Evolutionary conservation across 2,113 vertebrate species (phyloP).

Genomic region (Lophochroa leadbeateri): DNA sequence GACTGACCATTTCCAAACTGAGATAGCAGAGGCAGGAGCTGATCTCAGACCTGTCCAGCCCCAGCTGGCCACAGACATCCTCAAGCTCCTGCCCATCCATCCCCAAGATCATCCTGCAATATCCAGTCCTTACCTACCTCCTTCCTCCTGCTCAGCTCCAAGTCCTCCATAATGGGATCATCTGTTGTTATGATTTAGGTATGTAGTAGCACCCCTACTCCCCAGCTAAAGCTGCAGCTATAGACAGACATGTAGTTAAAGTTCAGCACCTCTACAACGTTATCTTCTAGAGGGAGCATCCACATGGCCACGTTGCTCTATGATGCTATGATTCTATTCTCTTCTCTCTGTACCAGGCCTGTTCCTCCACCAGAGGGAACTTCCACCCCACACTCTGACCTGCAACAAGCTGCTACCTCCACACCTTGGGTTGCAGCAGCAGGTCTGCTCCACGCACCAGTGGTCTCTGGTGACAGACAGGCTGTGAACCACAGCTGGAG

Average conservation of each 20-base stretch:
- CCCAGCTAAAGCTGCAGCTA: neutral
- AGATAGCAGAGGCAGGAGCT: neutral
- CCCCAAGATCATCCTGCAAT: neutral
- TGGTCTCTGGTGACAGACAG: neutral
- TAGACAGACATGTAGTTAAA: neutral
- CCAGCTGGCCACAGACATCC: neutral
- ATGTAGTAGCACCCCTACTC: neutral
- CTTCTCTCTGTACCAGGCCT: neutral
- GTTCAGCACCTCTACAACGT: neutral
- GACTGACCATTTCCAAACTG: neutral
- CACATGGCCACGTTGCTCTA: rapidly evolving
- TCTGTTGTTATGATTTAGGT: neutral
- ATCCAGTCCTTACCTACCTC: neutral
- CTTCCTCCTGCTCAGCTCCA: neutral
- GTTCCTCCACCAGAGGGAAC: conserved; percentile 47
- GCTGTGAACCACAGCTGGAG: neutral
- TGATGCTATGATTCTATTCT: neutral
- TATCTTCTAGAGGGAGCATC: rapidly evolving
- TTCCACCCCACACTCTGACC: neutral
- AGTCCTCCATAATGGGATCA: neutral
- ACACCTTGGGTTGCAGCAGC: neutral
- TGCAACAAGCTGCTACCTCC: neutral
- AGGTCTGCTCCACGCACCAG: rapidly evolving
- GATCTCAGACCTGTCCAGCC: neutral
- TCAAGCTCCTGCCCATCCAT: neutral